Evolutionary conservation across 2,113 vertebrate species (phyloP).

Genomic region (Grammomys dolichurus): DNA sequence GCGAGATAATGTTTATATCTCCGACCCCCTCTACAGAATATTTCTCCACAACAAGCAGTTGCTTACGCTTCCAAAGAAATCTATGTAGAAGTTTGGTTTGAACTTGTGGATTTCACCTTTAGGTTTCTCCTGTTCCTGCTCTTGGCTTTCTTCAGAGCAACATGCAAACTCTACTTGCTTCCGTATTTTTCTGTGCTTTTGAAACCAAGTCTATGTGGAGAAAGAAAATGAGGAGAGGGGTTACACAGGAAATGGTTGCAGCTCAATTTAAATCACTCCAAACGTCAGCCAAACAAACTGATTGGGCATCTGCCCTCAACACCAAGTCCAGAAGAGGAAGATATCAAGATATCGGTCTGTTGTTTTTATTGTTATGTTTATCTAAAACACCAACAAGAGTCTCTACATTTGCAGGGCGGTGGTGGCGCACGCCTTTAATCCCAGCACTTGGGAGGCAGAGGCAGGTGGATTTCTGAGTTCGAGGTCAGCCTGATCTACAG

Average conservation of each 20-base stretch:
- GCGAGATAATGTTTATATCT: background rate
- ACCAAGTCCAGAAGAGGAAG: background rate
- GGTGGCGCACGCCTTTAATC: too few species aligned
- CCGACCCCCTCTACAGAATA: background rate
- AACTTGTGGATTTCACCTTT: background rate
- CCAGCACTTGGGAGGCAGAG: too few species aligned
- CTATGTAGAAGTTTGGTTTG: background rate
- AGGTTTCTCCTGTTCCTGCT: background rate
- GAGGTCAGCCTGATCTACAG: too few species aligned
- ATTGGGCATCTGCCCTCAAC: background rate
- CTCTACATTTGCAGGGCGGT: background rate
- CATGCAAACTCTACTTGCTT: background rate
- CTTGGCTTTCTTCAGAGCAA: background rate
- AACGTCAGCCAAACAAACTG: background rate
- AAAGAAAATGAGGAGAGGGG: background rate
- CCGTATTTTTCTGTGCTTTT: slow-evolving; percentile 25
- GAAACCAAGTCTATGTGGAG: slow-evolving; percentile 40
- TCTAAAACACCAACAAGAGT: background rate
- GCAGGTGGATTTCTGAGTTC: too few species aligned
- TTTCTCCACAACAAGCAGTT: background rate
- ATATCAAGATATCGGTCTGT: background rate
- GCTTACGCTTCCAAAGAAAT: background rate
- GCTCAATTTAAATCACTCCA: background rate
- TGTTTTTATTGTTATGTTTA: background rate
- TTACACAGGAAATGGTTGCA: background rate